Base-by-base conservation (phyloP, 92 coral and sea anemone genomes). In the Zoanthus solanderi region DNA sequence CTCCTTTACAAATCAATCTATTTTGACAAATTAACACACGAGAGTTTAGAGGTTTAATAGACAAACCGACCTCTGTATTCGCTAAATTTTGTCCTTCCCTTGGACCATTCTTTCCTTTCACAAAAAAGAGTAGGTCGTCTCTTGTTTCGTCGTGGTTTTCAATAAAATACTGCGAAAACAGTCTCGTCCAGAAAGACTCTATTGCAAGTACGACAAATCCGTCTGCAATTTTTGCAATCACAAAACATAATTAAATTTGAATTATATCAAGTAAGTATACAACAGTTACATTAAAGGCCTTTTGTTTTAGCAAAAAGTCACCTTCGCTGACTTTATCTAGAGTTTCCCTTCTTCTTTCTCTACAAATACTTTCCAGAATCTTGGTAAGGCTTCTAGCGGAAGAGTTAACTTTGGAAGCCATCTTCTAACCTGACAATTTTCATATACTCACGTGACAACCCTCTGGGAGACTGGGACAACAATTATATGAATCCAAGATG, bases 261-360 rank as follows among this genome's bases (percentile, higher is more conserved):
- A 50, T 50, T 50, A 7, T 50, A 50, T 50, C 5, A 15, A 57
- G 56, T 48, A 76, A 71, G 42, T 60, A 37, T 54, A 47, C 73
- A 78, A 73, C 4, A 4, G 4, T 23, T 6, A 46, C 23, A 72
- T 44, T 83, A 42, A 23, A 37, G 10, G 42, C 17, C 2, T 8
- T 16, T 88, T 31, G 8, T 53, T 28, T 10, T 12, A 46, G 42
- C 28, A 52, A 57, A 14, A 47, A 9, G 30, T 45, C 71, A 95
- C 98, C 98, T 83, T 95, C 98, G 87, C 96, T 95, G 84, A 93
- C 96, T 89, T 93, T 95, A 78, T 95, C 98, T 23, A 93, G 90
- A 73, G 87, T 90, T 79, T 95, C 96, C 54, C 94, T 92, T 56
- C 98, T 87, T 61, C 98, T 85, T 84, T 95, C 98, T 8, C 94